A percentile compares a stretch with the other conserved stretches of the same genome.
These are phyloP conservation scores for Rhadinocentrus ornatus DNA, from an alignment of 2,797 vertebrate genomes.

Conservation along the genomic window DNA sequence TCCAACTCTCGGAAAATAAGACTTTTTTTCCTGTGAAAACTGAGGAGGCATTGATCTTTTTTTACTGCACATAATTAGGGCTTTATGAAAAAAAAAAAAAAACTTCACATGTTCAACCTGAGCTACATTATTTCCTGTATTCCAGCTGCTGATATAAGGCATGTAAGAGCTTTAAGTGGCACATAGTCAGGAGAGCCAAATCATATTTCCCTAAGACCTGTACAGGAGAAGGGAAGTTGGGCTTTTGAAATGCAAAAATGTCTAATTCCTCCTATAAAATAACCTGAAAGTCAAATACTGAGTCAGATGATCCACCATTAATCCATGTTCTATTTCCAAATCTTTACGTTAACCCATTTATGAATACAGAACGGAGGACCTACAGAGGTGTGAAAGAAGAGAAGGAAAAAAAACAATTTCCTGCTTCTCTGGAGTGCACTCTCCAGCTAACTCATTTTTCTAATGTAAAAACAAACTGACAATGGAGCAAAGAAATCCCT, in stretches of 20 bases:
- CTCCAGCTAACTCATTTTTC: conserved; percentile 32
- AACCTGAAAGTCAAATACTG: conserved; percentile 56
- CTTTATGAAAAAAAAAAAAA: conserved; percentile 8
- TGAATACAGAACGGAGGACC: conserved; percentile 39
- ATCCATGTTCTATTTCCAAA: conserved; percentile 60
- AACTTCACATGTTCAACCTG: conserved; percentile 41
- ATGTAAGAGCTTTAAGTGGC: conserved; percentile 54
- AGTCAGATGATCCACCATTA: conserved; percentile 65
- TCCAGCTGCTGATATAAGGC: conserved; percentile 47
- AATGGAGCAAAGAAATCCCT: conserved; percentile 44
- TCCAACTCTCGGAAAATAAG: not conserved
- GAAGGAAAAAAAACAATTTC: conserved; percentile 14
- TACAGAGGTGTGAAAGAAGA: conserved; percentile 20
- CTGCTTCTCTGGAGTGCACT: conserved; percentile 16
- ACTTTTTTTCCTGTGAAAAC: not conserved
- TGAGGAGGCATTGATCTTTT: conserved; percentile 7
- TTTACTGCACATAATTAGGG: conserved; percentile 1
- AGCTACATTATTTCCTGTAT: conserved; percentile 44
- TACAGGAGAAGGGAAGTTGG: conserved; percentile 34
- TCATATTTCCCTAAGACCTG: conserved; percentile 61
- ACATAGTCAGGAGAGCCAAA: conserved; percentile 45
- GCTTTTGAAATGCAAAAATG: conserved; percentile 77
- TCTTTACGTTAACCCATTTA: conserved; percentile 52
- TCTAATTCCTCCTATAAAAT: conserved; percentile 67
- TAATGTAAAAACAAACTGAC: conserved; percentile 52